These are phyloP conservation scores for Tokudaia tokunoshimensis DNA, from an alignment of 2,797 vertebrate genomes.

Conservation along the genomic window DNA sequence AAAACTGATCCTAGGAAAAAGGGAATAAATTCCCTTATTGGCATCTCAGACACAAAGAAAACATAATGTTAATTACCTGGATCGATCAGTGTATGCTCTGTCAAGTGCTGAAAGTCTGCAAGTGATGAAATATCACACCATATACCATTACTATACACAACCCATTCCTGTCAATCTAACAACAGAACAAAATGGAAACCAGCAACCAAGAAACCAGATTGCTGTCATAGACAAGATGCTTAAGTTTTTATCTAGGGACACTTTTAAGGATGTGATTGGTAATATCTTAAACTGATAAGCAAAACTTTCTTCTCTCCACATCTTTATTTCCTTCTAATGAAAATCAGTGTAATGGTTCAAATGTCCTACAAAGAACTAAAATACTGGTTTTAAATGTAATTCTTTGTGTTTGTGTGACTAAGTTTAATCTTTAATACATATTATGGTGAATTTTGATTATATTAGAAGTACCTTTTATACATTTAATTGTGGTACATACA, in stretches of 20 bases:
- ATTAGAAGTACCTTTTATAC: neutral
- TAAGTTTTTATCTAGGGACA: neutral
- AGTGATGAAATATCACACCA: neutral
- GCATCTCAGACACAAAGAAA: neutral
- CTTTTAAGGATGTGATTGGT: neutral
- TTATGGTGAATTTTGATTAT: neutral
- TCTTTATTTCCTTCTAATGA: neutral
- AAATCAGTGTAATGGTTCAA: neutral
- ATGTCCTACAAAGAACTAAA: neutral
- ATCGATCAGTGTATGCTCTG: neutral
- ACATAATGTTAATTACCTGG: neutral
- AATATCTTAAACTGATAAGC: neutral
- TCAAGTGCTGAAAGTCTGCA: too few species aligned
- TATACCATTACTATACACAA: neutral
- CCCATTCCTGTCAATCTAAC: neutral
- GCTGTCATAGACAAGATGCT: neutral
- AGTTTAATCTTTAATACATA: neutral
- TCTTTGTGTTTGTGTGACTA: neutral
- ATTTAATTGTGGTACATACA: neutral
- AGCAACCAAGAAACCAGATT: neutral
- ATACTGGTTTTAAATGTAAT: neutral
- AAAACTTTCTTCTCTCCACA: neutral
- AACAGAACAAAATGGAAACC: neutral
- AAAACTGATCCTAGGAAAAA: constrained; percentile 9
- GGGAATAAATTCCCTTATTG: neutral